These are phyloP conservation scores for Boloria euphrosyne DNA, from an alignment of 2,888 invertebrate genomes.

Conservation along the genomic window DNA sequence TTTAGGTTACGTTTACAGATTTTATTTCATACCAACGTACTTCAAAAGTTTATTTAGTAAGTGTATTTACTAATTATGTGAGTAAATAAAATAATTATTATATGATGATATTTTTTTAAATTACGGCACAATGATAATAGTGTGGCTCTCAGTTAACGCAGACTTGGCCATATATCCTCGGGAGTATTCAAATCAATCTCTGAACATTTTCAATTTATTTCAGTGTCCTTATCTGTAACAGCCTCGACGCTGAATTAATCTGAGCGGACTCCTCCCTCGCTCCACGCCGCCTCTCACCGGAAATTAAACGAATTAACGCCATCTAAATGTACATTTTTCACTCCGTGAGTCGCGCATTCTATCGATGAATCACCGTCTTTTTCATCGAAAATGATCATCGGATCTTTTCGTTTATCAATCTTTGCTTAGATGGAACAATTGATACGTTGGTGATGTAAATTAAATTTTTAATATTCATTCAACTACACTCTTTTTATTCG, in stretches of 20 bases:
- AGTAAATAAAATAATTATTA: neutral
- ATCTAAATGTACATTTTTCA: constrained; percentile 83
- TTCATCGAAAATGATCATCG: constrained; percentile 73
- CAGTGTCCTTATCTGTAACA: constrained; percentile 80
- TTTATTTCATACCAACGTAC: neutral
- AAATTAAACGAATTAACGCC: constrained; percentile 84
- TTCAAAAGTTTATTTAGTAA: neutral
- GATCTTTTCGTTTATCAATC: constrained; percentile 74
- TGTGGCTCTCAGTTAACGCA: constrained; percentile 37
- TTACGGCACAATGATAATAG: constrained; percentile 19
- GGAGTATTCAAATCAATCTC: constrained; percentile 82
- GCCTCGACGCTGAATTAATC: constrained; percentile 80
- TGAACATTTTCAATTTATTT: constrained; percentile 83
- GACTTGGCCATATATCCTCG: constrained; percentile 71
- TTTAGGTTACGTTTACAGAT: neutral
- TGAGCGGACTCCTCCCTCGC: constrained; percentile 64
- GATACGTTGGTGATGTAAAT: constrained; percentile 80
- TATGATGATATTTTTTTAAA: neutral
- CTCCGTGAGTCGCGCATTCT: constrained; percentile 76
- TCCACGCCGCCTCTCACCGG: constrained; percentile 71
- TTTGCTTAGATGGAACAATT: constrained; percentile 79
- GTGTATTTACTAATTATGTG: neutral
- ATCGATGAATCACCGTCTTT: constrained; percentile 79
- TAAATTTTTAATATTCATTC: constrained; percentile 77
- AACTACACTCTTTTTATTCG: constrained; percentile 74